Percentiles rank a stretch among this genome's conserved stretches.
Evolutionary conservation across 2,113 vertebrate genomes (phyloP).

Genomic region (Sebastes schlegelii): DNA sequence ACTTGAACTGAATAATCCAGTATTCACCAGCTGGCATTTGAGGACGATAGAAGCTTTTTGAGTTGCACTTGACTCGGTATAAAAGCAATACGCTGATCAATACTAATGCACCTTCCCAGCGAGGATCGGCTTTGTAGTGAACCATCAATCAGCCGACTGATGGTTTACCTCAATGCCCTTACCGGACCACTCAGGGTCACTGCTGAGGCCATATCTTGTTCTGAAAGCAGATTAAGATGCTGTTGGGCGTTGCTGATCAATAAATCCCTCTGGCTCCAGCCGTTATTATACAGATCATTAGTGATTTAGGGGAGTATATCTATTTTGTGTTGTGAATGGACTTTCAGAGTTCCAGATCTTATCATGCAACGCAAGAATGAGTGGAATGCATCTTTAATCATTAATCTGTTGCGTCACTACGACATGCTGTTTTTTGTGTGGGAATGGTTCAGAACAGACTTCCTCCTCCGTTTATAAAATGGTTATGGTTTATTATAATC

Average conservation of each 20-base stretch:
- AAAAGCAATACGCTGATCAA: conserved; percentile 49
- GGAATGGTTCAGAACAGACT: neutral
- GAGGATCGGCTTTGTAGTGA: neutral
- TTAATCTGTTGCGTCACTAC: conserved; percentile 2
- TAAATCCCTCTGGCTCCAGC: neutral
- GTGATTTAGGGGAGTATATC: neutral
- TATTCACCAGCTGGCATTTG: neutral
- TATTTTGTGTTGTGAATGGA: neutral
- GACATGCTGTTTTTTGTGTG: neutral
- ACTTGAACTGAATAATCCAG: neutral
- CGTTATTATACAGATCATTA: neutral
- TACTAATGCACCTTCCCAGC: conserved; percentile 57
- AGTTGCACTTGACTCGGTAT: conserved; percentile 10
- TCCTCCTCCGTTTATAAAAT: neutral
- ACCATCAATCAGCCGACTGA: conserved; percentile 42
- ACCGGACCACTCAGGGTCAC: conserved; percentile 30
- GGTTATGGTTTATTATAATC: neutral
- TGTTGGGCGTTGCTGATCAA: conserved; percentile 19
- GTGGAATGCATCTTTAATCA: conserved; percentile 6
- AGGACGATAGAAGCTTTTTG: neutral
- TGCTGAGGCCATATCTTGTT: neutral
- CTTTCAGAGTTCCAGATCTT: conserved; percentile 5
- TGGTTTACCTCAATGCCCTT: conserved; percentile 19
- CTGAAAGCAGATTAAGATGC: conserved; percentile 22
- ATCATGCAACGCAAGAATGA: conserved; percentile 1